Evolutionary conservation across 1,140 invertebrate genomes (phyloP).

Genomic region (Amphibalanus amphitrite): DNA sequence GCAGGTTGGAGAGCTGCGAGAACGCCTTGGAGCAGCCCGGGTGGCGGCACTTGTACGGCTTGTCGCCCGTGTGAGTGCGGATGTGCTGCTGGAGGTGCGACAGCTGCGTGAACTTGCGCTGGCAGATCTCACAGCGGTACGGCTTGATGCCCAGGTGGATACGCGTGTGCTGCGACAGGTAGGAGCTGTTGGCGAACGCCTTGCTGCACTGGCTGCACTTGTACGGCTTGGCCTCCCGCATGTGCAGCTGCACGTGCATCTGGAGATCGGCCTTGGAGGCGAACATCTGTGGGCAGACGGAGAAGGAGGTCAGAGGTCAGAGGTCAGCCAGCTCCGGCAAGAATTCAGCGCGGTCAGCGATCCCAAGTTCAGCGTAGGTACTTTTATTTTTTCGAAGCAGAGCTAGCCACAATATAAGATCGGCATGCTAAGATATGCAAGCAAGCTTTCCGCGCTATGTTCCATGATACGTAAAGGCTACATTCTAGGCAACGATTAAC

Average conservation of each 20-base stretch:
- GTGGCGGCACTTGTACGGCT: constrained; percentile 95
- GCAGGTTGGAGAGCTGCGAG: constrained; percentile 93
- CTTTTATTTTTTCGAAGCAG: too few species aligned
- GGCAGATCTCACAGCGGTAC: constrained; percentile 88
- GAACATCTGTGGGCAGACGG: constrained; percentile 63
- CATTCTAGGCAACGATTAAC: too few species aligned
- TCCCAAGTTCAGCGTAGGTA: too few species aligned
- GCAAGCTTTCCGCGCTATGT: too few species aligned
- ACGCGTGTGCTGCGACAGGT: constrained; percentile 94
- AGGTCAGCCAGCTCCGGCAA: too few species aligned
- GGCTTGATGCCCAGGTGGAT: constrained; percentile 96
- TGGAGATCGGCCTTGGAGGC: constrained; percentile 95
- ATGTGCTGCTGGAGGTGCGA: constrained; percentile 98
- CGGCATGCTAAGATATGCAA: too few species aligned
- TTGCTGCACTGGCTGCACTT: constrained; percentile 95
- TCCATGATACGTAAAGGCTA: too few species aligned
- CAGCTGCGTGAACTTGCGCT: constrained; percentile 98
- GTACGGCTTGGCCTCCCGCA: constrained; percentile 93
- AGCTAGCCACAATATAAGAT: too few species aligned
- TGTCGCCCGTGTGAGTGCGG: constrained; percentile 94
- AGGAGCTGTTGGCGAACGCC: constrained; percentile 97
- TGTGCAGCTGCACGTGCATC: constrained; percentile 91
- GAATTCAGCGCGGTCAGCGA: too few species aligned
- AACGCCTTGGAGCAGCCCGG: constrained; percentile 97
- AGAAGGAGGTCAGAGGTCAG: too few species aligned